Conservation (phyloP, 2,888 invertebrate genomes). For the Caenorhabditis sinica region DNA sequence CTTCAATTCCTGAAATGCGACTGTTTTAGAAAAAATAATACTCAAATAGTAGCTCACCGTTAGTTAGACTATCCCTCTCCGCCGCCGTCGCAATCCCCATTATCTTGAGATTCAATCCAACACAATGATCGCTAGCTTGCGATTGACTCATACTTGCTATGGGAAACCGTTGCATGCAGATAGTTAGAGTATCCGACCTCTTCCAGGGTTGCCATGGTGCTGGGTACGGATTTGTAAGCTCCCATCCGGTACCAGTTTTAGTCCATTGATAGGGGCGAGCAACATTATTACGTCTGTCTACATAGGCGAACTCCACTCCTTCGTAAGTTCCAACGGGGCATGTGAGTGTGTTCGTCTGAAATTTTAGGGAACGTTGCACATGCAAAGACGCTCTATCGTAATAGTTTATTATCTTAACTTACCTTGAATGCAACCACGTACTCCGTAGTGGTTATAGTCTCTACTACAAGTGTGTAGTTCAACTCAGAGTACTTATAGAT, state of each 20-base stretch:
- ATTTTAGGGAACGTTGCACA: background rate
- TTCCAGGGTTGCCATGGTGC: background rate
- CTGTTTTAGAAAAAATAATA: too few species aligned
- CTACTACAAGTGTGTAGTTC: background rate
- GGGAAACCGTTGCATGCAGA: background rate
- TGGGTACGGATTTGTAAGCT: background rate
- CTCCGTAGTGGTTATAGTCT: background rate
- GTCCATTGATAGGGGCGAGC: slow-evolving; percentile 4
- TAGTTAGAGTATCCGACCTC: background rate
- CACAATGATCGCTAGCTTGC: background rate
- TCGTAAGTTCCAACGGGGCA: background rate
- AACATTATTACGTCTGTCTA: background rate
- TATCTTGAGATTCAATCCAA: background rate
- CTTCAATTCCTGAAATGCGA: too few species aligned
- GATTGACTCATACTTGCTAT: background rate
- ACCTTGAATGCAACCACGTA: slow-evolving; percentile 7
- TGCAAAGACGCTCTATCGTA: too few species aligned
- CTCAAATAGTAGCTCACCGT: background rate
- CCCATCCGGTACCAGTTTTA: background rate
- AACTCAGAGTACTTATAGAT: slow-evolving; percentile 10
- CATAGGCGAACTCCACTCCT: background rate
- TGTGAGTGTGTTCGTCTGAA: background rate
- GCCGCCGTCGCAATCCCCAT: background rate
- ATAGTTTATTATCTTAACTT: background rate
- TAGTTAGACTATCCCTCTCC: background rate